phyloP scores from a whole-genome alignment of 2,113 vertebrate genomes.

The Eudorcas thomsonii region DNA sequence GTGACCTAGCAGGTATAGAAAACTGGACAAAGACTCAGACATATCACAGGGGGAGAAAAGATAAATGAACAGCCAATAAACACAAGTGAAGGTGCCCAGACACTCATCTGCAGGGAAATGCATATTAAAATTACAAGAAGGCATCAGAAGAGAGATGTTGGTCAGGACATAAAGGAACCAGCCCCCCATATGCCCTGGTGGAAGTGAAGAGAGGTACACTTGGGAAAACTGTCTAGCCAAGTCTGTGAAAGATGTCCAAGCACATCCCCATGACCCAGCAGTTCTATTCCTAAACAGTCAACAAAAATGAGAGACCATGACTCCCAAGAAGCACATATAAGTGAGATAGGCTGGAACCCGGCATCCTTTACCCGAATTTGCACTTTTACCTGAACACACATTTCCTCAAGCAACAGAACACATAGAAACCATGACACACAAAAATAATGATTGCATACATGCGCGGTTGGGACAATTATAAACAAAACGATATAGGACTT shows the following conservation, averaged over 20 bases:
- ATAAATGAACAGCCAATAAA: rapidly evolving
- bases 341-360: background rate
- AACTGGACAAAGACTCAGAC: background rate
- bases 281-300: background rate
- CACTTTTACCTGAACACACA: background rate
- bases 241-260: background rate
- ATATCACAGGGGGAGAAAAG: rapidly evolving
- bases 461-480: background rate
- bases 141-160: background rate
- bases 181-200: rapidly evolving
- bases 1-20: background rate
- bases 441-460: background rate
- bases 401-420: background rate
- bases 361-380: background rate
- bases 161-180: background rate
- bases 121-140: background rate
- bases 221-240: rapidly evolving
- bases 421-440: background rate
- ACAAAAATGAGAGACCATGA: rapidly evolving
- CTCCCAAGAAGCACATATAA: background rate
- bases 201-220: rapidly evolving
- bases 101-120: rapidly evolving
- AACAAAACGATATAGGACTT: background rate
- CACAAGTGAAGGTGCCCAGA: background rate
- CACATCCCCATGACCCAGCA: background rate